Percentiles rank a stretch among this genome's conserved stretches.
These are phyloP conservation scores for Zeugodacus cucurbitae DNA, from an alignment of 1,140 invertebrate genomes.

Conservation along the genomic window DNA sequence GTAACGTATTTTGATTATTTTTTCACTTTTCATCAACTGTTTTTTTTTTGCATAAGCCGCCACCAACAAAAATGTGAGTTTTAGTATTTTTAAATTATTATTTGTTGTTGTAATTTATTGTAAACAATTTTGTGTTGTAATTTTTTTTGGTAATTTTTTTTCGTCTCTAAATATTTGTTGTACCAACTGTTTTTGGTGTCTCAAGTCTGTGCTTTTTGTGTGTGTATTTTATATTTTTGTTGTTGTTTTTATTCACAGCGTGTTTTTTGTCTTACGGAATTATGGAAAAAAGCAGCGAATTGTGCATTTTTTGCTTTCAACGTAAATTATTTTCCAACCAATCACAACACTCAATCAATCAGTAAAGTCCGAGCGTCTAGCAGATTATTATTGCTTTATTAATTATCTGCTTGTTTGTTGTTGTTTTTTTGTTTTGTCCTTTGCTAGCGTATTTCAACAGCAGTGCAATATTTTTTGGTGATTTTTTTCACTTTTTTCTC, in stretches of 20 bases:
- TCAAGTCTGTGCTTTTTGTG: neutral
- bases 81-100: neutral
- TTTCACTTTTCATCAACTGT: too few species aligned
- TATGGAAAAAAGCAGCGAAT: neutral
- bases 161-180: neutral
- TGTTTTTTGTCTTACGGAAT: neutral
- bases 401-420: neutral
- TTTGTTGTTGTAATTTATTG: neutral
- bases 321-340: constrained; percentile 10
- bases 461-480: neutral
- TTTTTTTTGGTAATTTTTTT: neutral
- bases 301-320: constrained; percentile 8
- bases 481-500: neutral
- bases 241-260: constrained; percentile 28
- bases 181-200: neutral
- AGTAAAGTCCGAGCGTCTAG: neutral
- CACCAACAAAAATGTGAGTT: neutral
- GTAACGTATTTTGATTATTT: neutral
- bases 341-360: neutral
- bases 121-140: neutral
- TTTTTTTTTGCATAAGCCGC: neutral
- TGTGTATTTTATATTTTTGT: neutral
- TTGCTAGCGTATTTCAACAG: neutral
- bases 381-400: neutral
- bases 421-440: neutral